These are phyloP conservation scores for Conger conger DNA, from an alignment of 2,113 vertebrate species.

Conservation along the genomic window DNA sequence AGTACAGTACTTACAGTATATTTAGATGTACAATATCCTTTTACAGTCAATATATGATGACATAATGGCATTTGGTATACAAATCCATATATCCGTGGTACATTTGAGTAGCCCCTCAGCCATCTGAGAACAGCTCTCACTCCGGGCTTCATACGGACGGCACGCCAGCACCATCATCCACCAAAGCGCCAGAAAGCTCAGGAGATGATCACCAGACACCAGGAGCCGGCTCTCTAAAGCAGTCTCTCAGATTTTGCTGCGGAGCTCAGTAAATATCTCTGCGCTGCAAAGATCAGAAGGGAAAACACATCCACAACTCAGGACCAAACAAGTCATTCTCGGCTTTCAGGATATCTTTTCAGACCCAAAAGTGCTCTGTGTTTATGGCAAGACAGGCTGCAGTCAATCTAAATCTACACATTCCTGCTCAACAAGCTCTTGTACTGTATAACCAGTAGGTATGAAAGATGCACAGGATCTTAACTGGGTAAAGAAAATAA, in stretches of 20 bases:
- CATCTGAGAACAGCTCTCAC: not conserved
- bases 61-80: not conserved
- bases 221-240: not conserved
- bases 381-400: not conserved
- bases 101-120: not conserved
- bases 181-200: not conserved
- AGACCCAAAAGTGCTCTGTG: not conserved
- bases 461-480: not conserved
- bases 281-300: not conserved
- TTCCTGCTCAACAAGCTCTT: not conserved
- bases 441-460: not conserved
- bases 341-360: slow-evolving; percentile 2
- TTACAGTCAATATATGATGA: slow-evolving; percentile 19
- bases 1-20: slow-evolving; percentile 20
- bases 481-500: not conserved
- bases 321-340: not conserved
- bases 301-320: not conserved
- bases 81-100: not conserved
- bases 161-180: not conserved
- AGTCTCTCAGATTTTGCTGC: not conserved
- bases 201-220: slow-evolving; percentile 19
- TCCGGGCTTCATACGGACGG: not conserved
- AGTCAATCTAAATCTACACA: not conserved
- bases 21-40: not conserved
- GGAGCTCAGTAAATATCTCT: not conserved